Base-by-base conservation (phyloP, 2,888 invertebrate genomes). In the Leucophora obtusa region DNA sequence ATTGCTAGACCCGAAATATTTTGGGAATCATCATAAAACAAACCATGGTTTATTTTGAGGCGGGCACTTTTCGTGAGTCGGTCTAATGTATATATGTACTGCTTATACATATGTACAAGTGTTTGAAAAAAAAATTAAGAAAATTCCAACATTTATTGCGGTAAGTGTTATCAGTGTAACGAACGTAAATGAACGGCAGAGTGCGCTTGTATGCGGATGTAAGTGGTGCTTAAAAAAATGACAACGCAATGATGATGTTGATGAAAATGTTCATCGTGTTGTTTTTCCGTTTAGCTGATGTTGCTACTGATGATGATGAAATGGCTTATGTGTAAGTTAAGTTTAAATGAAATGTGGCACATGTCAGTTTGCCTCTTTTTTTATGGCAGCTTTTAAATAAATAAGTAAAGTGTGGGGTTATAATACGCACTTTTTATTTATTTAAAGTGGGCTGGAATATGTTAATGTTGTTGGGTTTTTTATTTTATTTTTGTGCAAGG, bases 261-360 rank as follows among this genome's bases (percentile, higher is more conserved):
- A 18, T 8, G 35, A 65, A 65, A 58, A 68, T 18, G 17, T 51
- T 58, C 53, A 54, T 54, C 18, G 11, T 47, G 58, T 66, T 43
- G 17, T 51, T 66, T 51, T 53, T 38, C 51, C 58, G 59, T 35
- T 17, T 43, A 65, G 24, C 43, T 53, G 38, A 70, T 33, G 43
- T 14, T 21, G 51, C 63, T 54, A 66, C 58, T 24, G 24, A 60
- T 65, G 65, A 60, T 65, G 65, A 50, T 50, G 70, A 70, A 79
- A 79, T 54, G 53, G 53, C 59, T 50, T 69, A 58, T 72, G 51
- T 58, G 35, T 66, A 65, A 62, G 35, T 70, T 35, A 59, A 65
- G 53, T 70, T 79, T 35, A 79, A 74, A 74, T 79, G 47, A 70
- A 74, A 79, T 74, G 73, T 79, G 79, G 65, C 79, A 79, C 69